These are phyloP conservation scores for Todus mexicanus DNA, from an alignment of 2,797 vertebrate genomes.

Conservation along the genomic window DNA sequence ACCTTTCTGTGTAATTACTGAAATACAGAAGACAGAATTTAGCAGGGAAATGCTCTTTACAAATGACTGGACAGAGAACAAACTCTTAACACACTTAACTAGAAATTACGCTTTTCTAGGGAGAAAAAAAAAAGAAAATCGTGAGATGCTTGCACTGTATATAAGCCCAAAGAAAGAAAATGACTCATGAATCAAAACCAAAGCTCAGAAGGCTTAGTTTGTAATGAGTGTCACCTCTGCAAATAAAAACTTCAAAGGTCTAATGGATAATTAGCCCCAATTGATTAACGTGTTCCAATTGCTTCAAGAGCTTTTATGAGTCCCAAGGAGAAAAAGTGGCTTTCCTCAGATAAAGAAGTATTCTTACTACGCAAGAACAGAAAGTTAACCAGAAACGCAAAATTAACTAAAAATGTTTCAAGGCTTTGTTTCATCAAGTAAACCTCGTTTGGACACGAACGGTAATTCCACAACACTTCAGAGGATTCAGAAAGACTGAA, in stretches of 20 bases:
- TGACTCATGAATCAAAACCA: background rate
- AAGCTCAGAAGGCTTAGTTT: background rate
- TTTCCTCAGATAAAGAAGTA: background rate
- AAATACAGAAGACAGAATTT: background rate
- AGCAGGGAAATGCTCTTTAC: fast-evolving
- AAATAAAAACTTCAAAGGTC: conserved; percentile 7
- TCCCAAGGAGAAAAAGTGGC: background rate
- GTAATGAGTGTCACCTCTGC: background rate
- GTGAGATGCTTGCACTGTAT: background rate
- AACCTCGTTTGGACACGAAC: background rate
- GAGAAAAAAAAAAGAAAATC: background rate
- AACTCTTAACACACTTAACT: background rate
- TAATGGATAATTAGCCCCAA: conserved; percentile 16
- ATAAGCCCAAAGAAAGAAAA: background rate
- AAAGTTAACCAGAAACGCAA: background rate
- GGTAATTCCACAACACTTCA: background rate
- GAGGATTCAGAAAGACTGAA: background rate
- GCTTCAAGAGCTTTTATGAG: background rate
- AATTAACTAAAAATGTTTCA: background rate
- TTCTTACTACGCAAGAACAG: background rate
- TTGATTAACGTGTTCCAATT: background rate
- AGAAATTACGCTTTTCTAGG: background rate
- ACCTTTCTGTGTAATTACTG: background rate
- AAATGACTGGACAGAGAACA: background rate
- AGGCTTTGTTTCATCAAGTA: background rate